These are phyloP conservation scores for Oreonectes daqikongensis DNA, from an alignment of 2,797 vertebrate species.

Conservation along the genomic window DNA sequence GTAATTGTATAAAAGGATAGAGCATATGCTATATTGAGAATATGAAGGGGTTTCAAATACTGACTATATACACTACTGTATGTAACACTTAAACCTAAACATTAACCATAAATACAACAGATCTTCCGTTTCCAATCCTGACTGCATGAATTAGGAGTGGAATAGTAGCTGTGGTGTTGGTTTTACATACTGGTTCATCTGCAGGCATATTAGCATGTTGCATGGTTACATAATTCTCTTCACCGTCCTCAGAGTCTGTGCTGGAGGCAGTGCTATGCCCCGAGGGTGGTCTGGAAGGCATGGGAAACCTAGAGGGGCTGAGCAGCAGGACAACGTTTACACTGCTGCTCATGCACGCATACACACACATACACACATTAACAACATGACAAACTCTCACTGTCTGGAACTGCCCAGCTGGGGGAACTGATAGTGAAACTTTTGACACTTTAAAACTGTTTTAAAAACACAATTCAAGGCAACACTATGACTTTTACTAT, in stretches of 20 bases:
- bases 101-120: not conserved
- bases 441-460: not conserved
- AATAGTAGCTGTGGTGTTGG: constrained; percentile 62
- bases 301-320: constrained; percentile 94
- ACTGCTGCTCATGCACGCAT: constrained; percentile 60
- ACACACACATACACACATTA: constrained; percentile 30
- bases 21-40: no score
- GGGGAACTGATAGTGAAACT: no score
- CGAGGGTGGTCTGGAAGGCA: constrained; percentile 91
- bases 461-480: not conserved
- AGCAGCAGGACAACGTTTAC: constrained; percentile 82
- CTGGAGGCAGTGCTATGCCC: constrained; percentile 98
- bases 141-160: constrained; percentile 32
- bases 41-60: not conserved
- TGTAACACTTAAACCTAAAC: not conserved
- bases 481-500: not conserved
- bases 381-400: constrained; percentile 21
- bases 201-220: constrained; percentile 87
- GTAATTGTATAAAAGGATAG: no score
- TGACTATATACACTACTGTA: not conserved
- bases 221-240: constrained; percentile 98
- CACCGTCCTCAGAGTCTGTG: constrained; percentile 97
- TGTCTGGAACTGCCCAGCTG: constrained; percentile 50
- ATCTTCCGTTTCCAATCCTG: not conserved
- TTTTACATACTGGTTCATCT: constrained; percentile 94